phyloP scores from a whole-genome alignment of 2,113 vertebrate species.

The Sphaerodactylus townsendi region DNA sequence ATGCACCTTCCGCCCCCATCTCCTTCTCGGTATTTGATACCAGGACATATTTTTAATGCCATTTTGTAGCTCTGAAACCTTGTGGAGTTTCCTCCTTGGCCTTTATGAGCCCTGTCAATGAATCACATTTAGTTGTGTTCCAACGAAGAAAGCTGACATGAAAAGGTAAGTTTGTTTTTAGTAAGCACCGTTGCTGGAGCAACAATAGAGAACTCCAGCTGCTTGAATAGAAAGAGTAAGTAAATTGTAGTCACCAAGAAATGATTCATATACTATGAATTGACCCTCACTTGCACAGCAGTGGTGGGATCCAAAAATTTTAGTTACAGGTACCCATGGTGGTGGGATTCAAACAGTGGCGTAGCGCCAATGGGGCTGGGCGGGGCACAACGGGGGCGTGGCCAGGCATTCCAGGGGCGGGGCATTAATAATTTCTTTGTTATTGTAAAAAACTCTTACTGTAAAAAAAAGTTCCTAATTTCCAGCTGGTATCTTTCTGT shows the following conservation, averaged over 20 bases:
- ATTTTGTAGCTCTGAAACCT: slow-evolving; percentile 29
- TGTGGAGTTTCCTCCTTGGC: background rate
- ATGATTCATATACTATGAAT: background rate
- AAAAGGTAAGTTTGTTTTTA: background rate
- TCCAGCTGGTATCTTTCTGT: no score
- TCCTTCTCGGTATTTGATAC: background rate
- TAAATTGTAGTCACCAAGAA: background rate
- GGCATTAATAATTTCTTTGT: no score
- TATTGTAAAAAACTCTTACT: no score
- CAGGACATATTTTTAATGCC: slow-evolving; percentile 2
- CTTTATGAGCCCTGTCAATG: slow-evolving; percentile 32
- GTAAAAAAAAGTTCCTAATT: no score
- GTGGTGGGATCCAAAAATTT: no score
- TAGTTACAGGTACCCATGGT: no score
- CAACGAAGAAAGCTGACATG: background rate
- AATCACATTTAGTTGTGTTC: slow-evolving; percentile 32
- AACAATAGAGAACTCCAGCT: background rate
- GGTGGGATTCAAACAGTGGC: no score
- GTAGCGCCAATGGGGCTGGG: no score
- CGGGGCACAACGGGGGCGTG: no score
- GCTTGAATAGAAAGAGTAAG: background rate
- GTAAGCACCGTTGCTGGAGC: background rate
- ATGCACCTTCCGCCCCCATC: background rate
- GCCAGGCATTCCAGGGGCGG: no score
- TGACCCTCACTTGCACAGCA: background rate